phyloP scores from a whole-genome alignment of 2,888 invertebrate genomes.

The Troides oblongomaculatus region DNA sequence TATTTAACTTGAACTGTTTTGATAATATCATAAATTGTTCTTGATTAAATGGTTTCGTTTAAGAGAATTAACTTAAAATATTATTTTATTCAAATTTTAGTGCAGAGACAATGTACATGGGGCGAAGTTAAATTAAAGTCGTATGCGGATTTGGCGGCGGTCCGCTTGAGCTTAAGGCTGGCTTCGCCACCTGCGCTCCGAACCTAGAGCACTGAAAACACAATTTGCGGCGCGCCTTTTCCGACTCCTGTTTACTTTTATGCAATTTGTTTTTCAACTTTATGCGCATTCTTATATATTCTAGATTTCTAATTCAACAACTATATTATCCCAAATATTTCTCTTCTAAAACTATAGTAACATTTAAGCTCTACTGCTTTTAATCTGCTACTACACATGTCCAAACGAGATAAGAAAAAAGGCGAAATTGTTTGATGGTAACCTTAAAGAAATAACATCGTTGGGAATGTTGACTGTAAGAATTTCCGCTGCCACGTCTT shows the following conservation, averaged over 20 bases:
- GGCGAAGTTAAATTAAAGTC: conserved; percentile 78
- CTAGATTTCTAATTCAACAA: conserved; percentile 39
- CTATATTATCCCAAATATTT: conserved; percentile 18
- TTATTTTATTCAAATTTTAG: conserved; percentile 55
- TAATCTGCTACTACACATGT: too few species aligned
- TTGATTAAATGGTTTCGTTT: conserved; percentile 21
- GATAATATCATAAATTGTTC: background rate
- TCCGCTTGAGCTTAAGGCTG: conserved; percentile 62
- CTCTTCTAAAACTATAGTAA: background rate
- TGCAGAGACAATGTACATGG: conserved; percentile 67
- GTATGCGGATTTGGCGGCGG: conserved; percentile 67
- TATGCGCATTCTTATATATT: conserved; percentile 41
- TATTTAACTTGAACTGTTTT: background rate
- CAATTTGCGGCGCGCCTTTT: conserved; percentile 69
- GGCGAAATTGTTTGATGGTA: background rate
- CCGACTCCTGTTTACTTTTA: conserved; percentile 64
- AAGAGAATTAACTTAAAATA: conserved; percentile 9
- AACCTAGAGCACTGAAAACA: conserved; percentile 61
- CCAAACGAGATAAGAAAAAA: too few species aligned
- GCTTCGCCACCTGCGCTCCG: conserved; percentile 63
- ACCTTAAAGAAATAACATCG: conserved; percentile 10
- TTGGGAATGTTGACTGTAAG: conserved; percentile 27
- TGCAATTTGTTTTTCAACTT: conserved; percentile 60
- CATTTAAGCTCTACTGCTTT: background rate
- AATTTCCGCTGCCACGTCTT: conserved; percentile 41